Conservation (phyloP, 2,888 invertebrate species). For the Pandemis corylana region DNA sequence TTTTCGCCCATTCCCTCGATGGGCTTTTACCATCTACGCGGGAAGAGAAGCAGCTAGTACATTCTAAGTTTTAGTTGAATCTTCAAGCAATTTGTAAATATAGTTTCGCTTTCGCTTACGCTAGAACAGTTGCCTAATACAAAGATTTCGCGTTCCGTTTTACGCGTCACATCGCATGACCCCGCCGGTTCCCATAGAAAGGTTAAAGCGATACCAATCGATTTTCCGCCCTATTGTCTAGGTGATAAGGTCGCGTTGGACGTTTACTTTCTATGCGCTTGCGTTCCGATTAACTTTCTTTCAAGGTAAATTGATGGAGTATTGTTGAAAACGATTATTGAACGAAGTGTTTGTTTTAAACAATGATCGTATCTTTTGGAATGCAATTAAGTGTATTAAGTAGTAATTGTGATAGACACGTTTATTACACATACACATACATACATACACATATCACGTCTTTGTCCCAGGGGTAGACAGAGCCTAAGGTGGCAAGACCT, state of each 20-base stretch:
- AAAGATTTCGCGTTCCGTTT: constrained; percentile 19
- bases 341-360: neutral
- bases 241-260: neutral
- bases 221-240: neutral
- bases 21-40: too few species aligned
- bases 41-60: too few species aligned
- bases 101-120: neutral
- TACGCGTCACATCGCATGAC: neutral
- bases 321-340: neutral
- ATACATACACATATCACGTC: too few species aligned
- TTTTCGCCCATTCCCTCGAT: too few species aligned
- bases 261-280: neutral
- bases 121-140: neutral
- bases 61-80: too few species aligned
- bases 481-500: too few species aligned
- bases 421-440: too few species aligned
- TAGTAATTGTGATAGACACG: neutral
- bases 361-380: too few species aligned
- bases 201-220: neutral
- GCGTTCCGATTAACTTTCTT: neutral
- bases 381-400: neutral
- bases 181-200: constrained; percentile 10
- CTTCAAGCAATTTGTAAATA: too few species aligned
- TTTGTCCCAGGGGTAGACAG: too few species aligned
- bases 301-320: neutral